Evolutionary conservation across 1,140 invertebrate species (phyloP), one percentile per base, ranked within the genome.

Genomic region (Sminthurinus signatus): DNA sequence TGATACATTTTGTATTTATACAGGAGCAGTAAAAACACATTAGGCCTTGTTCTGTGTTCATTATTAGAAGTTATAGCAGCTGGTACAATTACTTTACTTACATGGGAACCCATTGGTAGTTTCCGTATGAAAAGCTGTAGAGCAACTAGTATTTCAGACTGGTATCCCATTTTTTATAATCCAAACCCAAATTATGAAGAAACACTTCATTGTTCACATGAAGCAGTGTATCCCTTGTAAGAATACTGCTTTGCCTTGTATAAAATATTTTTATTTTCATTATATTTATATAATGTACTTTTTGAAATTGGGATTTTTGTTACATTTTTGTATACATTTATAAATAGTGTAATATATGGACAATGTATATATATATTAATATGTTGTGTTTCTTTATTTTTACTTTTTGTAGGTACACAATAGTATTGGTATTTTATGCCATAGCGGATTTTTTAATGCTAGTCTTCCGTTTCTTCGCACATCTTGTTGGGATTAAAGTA

Each of bases 141-240:
- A 55, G 86, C 88, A 0, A 80, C 82, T 36, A 82, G 84, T 17
- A 77, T 97, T 4, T 87, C 91, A 0, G 94, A 98, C 77, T 98
- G 94, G 94, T 98, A 98, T 75, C 96, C 94, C 0, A 76, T 97
- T 61, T 80, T 97, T 23, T 89, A 95, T 68, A 98, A 98, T 80
- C 96, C 95, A 27, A 86, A 83, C 70, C 91, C 93, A 8, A 89
- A 95, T 76, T 97, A 96, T 79, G 87, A 89, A 70, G 81, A 86
- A 56, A 88, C 85, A 57, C 77, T 98, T 21, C 85, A 95, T 77
- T 98, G 95, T 77, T 95, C 94, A 0, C 92, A 97, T 74, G 95
- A 98, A 80, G 91, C 93, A 48, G 93, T 97, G 0, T 98, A 95
- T 81, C 95, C 95, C 56, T 79, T 98, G 88, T 96, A 83, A 88